phyloP scores from a whole-genome alignment of 2,113 vertebrate species.

The Monopterus albus region DNA sequence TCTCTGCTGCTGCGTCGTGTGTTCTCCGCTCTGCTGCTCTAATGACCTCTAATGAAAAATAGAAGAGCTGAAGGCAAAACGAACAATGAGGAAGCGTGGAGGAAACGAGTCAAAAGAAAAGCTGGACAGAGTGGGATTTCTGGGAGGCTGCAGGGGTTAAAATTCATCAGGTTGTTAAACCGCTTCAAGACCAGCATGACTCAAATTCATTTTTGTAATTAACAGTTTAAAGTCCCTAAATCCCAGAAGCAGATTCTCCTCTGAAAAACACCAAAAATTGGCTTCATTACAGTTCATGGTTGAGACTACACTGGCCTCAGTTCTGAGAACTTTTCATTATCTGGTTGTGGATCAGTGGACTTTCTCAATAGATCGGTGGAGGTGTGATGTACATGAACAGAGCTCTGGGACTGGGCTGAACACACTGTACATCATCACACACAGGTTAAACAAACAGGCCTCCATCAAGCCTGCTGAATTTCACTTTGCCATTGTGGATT shows the following conservation, averaged over 20 bases:
- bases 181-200: background rate
- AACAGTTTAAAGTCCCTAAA: background rate
- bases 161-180: no score
- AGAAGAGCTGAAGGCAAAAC: background rate
- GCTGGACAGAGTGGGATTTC: background rate
- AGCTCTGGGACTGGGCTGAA: slow-evolving; percentile 6
- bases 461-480: no score
- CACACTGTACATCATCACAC: slow-evolving; percentile 23
- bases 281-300: slow-evolving; percentile 20
- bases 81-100: background rate
- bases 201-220: slow-evolving; percentile 6
- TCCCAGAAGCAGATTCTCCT: background rate
- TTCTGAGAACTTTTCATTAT: slow-evolving; percentile 14
- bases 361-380: slow-evolving; percentile 21
- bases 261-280: slow-evolving; percentile 14
- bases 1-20: no score
- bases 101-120: background rate
- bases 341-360: slow-evolving; percentile 24
- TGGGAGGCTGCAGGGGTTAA: no score
- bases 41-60: no score
- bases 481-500: no score
- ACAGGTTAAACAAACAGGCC: slow-evolving; percentile 30
- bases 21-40: slow-evolving; percentile 16
- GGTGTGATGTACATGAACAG: slow-evolving; percentile 37
- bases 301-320: no score